Evolutionary conservation across 2,797 vertebrate species (phyloP), one percentile per base, ranked within the genome.

Genomic region (Microctenopoma steveboyesi): DNA sequence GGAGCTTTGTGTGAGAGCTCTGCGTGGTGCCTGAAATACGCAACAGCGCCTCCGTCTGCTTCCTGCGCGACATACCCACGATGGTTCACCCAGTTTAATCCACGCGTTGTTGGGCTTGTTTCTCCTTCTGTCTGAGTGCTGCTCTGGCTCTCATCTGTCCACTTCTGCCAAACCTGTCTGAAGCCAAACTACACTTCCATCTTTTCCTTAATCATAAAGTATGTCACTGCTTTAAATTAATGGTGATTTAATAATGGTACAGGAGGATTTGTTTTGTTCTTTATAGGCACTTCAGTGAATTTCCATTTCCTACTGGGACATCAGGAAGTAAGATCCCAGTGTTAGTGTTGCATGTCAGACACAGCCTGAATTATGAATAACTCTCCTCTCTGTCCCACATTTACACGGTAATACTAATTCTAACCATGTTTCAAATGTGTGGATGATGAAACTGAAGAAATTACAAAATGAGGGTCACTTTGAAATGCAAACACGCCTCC

Each of bases 11-110:
- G 18, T 42, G 27, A 50, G 37, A 18, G 30, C 30, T 60, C 9
- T 54, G 33, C 40, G 22, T 10, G n/a, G 9, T 16, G 3, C 18
- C 47, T 39, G 40, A 70, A 61, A 73, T 73, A 73, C 72, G 53
- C 87, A 91, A 90, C 76, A 90, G 89, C 69, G 81, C 86, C 90
- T 59, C 89, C 83, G 27, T 72, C 82, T 80, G 90, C 68, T 78
- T 47, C 14, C 39, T 8, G 2, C 5, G 12, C 0, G 6, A 39
- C 16, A 52, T 42, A n/a, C 1, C 15, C 5, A 1, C 33, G 7
- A 6, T 13, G 46, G 8, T 65, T 45, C 7, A 14, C 42, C 42
- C 12, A 11, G 4, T 43, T 43, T 15, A 43, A 15, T 43, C 13
- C 14, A n/a, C 18, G 7, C 2, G 15, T 42, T 14, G 5, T 45